Evolutionary conservation across 2,113 vertebrate species (phyloP).

Genomic region (Panthera uncia): DNA sequence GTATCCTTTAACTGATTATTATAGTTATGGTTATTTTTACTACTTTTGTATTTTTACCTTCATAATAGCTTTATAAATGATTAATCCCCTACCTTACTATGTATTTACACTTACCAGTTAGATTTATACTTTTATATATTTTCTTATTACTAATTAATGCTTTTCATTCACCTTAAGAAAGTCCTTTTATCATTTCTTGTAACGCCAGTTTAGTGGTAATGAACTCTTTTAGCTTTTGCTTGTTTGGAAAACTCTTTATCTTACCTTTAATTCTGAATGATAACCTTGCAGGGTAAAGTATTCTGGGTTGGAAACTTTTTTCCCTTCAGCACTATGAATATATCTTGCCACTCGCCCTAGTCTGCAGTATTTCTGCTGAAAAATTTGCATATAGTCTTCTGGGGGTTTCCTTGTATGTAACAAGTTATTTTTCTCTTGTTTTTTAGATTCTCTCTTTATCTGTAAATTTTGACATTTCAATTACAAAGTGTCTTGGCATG

Average conservation of each 20-base stretch:
- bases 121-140: not conserved
- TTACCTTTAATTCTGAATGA: not conserved
- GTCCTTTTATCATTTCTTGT: not conserved
- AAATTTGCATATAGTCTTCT: not conserved
- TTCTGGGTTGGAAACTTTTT: not conserved
- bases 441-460: not conserved
- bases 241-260: not conserved
- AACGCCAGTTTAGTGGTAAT: not conserved
- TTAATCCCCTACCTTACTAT: not conserved
- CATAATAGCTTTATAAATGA: not conserved
- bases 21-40: not conserved
- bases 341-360: not conserved
- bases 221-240: not conserved
- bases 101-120: not conserved
- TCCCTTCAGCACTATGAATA: not conserved
- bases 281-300: not conserved
- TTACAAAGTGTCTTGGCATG: not conserved
- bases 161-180: not conserved
- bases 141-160: not conserved
- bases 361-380: not conserved
- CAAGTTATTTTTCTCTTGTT: not conserved
- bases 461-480: not conserved
- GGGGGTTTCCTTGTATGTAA: not conserved
- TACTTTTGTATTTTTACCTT: not conserved
- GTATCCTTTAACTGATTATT: not conserved